A percentile compares a stretch with the other conserved stretches of the same genome.
These are phyloP conservation scores for Bombus huntii DNA, from an alignment of 1,140 invertebrate genomes.

Conservation along the genomic window DNA sequence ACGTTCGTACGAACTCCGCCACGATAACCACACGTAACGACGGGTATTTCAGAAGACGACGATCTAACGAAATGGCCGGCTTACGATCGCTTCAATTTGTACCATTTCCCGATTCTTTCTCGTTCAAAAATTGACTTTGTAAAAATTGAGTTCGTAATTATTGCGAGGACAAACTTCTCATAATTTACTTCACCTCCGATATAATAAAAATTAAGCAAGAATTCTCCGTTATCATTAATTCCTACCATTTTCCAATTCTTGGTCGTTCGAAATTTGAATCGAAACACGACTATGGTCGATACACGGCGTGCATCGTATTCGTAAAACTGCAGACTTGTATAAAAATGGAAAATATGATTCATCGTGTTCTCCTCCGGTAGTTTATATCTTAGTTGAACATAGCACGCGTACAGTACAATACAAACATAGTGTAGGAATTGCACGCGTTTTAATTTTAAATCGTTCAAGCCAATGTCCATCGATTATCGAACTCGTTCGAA, in stretches of 20 bases:
- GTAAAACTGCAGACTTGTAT: neutral
- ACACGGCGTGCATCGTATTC: neutral
- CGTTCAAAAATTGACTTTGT: neutral
- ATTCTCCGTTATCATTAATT: neutral
- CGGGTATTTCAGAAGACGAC: neutral
- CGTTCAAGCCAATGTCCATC: neutral
- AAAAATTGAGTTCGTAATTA: neutral
- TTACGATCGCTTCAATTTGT: neutral
- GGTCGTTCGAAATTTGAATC: neutral
- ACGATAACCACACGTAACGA: conserved; percentile 2
- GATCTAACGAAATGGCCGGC: neutral
- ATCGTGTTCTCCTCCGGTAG: neutral
- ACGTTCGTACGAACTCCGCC: neutral
- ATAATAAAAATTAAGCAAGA: neutral
- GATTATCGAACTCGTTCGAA: neutral
- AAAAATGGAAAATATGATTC: neutral
- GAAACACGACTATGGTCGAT: neutral
- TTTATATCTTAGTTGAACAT: neutral
- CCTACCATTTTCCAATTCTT: neutral
- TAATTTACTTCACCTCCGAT: neutral
- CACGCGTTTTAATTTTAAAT: neutral
- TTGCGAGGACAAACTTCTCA: neutral
- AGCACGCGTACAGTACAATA: no score
- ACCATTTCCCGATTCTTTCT: neutral
- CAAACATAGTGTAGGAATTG: no score